Percentiles rank a stretch among this genome's conserved stretches.
Evolutionary conservation across 2,797 vertebrate species (phyloP).

Genomic region (Discoglossus pictus): DNA sequence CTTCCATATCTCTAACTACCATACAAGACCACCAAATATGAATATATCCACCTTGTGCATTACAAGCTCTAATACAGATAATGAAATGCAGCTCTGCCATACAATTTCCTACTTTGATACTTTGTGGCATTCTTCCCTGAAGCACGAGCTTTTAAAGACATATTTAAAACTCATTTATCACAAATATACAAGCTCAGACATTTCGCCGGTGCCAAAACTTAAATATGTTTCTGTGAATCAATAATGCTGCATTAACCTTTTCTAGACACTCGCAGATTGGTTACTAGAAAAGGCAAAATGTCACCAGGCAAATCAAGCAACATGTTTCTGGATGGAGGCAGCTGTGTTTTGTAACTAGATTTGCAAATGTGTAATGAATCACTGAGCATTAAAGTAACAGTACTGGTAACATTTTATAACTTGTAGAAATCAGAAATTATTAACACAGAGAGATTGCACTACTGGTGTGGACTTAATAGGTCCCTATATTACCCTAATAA

Average conservation of each 20-base stretch:
- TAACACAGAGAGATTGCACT: too few relatives aligned
- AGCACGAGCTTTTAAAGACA: conserved; percentile 13
- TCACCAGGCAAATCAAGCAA: background rate
- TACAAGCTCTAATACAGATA: too few relatives aligned
- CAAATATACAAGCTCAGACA: conserved; percentile 14
- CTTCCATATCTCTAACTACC: too few relatives aligned
- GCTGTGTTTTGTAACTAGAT: background rate
- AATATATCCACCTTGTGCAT: too few relatives aligned
- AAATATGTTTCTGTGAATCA: conserved; percentile 5
- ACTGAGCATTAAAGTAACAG: background rate
- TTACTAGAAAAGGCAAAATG: background rate
- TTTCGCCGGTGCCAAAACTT: conserved; percentile 13
- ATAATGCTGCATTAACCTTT: conserved; percentile 18
- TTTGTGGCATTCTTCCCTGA: conserved; percentile 18
- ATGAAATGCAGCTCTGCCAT: conserved; percentile 10
- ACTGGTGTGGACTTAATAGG: too few relatives aligned
- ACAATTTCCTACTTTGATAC: background rate
- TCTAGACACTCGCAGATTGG: background rate
- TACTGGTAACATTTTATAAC: too few relatives aligned
- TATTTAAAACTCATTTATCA: conserved; percentile 9
- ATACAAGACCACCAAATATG: background rate
- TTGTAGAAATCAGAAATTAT: too few relatives aligned
- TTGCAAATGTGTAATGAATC: background rate
- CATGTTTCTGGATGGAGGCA: background rate
- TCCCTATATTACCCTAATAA: too few relatives aligned